phyloP scores from a whole-genome alignment of 2,113 vertebrate species.

The Callipepla squamata region DNA sequence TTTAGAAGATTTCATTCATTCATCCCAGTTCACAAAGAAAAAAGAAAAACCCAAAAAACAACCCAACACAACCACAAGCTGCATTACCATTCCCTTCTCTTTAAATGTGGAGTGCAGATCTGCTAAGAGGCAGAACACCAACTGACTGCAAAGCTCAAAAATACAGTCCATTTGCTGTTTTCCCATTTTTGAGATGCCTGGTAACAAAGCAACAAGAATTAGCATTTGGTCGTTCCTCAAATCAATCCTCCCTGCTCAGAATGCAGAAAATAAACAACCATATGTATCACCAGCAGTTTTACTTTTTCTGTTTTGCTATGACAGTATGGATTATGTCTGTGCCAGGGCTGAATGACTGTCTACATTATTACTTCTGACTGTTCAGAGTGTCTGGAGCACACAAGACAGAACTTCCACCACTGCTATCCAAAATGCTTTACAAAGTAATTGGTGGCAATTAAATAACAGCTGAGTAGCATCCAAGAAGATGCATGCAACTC shows the following conservation, averaged over 20 bases:
- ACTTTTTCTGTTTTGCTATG: neutral
- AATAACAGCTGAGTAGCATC: neutral
- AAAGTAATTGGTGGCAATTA: neutral
- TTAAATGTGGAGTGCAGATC: neutral
- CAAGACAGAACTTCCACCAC: neutral
- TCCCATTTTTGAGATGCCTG: slow-evolving; percentile 13
- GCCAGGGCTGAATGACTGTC: neutral
- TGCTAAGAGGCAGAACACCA: neutral
- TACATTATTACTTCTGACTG: neutral
- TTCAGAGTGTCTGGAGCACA: neutral
- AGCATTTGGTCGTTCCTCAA: slow-evolving; percentile 22
- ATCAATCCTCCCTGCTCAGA: neutral
- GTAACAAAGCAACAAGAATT: slow-evolving; percentile 45
- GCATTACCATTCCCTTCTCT: neutral
- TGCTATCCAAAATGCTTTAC: slow-evolving; percentile 1
- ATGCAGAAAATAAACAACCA: neutral
- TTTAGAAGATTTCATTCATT: neutral
- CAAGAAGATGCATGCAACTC: neutral
- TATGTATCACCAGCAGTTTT: neutral
- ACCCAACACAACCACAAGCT: neutral
- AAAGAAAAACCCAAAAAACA: neutral
- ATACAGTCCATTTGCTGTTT: slow-evolving; percentile 37
- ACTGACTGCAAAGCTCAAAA: slow-evolving; percentile 8
- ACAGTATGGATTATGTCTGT: neutral
- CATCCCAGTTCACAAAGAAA: neutral